Conservation (phyloP, 2,113 vertebrate species). For the Myrmecophaga tridactyla region DNA sequence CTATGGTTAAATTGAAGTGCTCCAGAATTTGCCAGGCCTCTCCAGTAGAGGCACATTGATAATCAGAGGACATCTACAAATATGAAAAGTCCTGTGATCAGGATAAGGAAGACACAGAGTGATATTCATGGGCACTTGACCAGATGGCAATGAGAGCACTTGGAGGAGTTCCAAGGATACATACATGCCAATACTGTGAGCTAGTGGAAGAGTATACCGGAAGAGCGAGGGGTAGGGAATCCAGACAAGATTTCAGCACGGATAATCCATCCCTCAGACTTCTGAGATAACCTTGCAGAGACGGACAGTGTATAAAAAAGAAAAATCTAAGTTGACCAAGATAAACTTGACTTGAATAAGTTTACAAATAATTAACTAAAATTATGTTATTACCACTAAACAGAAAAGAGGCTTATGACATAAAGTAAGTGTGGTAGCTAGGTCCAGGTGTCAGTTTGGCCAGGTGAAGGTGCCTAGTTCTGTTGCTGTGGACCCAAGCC, state of each 20-base stretch:
- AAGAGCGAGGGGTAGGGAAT: rapidly evolving
- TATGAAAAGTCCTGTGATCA: background rate
- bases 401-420: background rate
- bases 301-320: background rate
- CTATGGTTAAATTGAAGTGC: background rate
- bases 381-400: background rate
- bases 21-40: background rate
- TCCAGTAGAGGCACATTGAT: background rate
- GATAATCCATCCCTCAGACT: background rate
- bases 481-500: too few species aligned
- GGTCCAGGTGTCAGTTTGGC: too few species aligned
- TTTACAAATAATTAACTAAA: background rate
- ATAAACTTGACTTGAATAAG: background rate
- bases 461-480: too few species aligned
- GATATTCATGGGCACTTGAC: background rate
- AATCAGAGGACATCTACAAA: background rate
- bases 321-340: background rate
- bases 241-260: background rate
- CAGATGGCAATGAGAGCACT: background rate
- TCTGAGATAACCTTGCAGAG: background rate
- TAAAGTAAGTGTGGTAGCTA: background rate
- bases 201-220: rapidly evolving
- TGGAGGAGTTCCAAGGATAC: background rate
- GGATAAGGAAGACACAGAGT: background rate
- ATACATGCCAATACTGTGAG: too few species aligned